These are phyloP conservation scores for Drosophila miranda DNA, from an alignment of 1,140 invertebrate genomes.

Conservation along the genomic window DNA sequence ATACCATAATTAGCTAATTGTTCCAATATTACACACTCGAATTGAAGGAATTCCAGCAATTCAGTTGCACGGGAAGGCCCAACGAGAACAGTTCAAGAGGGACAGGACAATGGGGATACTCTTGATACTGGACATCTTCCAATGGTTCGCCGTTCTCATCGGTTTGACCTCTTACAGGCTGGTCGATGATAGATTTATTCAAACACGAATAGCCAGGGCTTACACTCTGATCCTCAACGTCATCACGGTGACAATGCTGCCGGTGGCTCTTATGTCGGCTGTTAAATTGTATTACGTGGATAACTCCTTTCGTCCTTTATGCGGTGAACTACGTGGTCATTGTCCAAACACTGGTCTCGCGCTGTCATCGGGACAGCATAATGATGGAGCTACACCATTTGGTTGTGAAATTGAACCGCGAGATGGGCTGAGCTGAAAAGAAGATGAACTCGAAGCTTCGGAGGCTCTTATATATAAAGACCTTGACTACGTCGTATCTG, in stretches of 20 bases:
- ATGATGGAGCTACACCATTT: constrained; percentile 32
- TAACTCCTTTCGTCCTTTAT: constrained; percentile 17
- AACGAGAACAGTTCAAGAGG: not conserved
- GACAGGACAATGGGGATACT: constrained; percentile 8
- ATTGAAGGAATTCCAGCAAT: not conserved
- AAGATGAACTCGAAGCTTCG: not conserved
- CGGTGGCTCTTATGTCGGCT: not conserved
- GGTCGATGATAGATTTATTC: not conserved
- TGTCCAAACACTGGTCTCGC: constrained; percentile 35
- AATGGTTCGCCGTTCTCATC: constrained; percentile 9
- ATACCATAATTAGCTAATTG: too few relatives aligned
- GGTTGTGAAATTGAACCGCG: constrained; percentile 3
- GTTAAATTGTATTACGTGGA: constrained; percentile 6
- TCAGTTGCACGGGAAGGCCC: constrained; percentile 3
- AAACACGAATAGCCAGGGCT: constrained; percentile 4
- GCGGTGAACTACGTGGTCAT: constrained; percentile 27
- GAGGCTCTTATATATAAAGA: constrained; percentile 15
- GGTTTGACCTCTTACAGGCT: constrained; percentile 22
- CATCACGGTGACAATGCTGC: constrained; percentile 20
- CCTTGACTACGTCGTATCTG: constrained; percentile 13
- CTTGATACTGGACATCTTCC: not conserved
- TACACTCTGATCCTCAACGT: constrained; percentile 38
- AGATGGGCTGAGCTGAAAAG: not conserved
- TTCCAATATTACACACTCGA: too few relatives aligned
- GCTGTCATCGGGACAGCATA: constrained; percentile 33